Evolutionary conservation across 2,113 vertebrate species (phyloP), one percentile per base, ranked within the genome.

Genomic region (Cricetomys ansorgei): DNA sequence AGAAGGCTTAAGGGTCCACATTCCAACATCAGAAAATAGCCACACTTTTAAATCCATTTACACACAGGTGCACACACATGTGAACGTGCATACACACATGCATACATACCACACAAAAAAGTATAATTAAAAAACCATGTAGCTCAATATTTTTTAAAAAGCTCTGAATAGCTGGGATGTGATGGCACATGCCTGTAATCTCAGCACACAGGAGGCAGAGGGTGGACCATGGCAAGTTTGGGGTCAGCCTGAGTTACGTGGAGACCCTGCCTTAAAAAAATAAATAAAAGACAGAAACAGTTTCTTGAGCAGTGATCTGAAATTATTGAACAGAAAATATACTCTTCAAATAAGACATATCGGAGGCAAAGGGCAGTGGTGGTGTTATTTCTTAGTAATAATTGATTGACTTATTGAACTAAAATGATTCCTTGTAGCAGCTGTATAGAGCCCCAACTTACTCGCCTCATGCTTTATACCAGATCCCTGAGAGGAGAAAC

Each of bases 301-400:
- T 65, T 62, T n/a, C 40, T 65, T 62, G 62, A 70, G n/a, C 27
- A 48, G 43, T 72, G 3, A 91, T 96, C 83, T 73, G 15, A 87
- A 96, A 84, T 86, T 93, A 34, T 62, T 27, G 57, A 75, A 76
- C 59, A 75, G 73, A 83, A 95, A 57, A 69, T 77, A 25, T 80
- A 21, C 27, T 96, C 55, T 88, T 76, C 59, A 73, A 79, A n/a
- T 65, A 87, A 62, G 48, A 25, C 88, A 19, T 37, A 21, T 92
- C 86, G 86, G 76, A 40, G 77, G 43, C 59, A 13, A 69, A 93
- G 75, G 34, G 45, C 57, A 73, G 53, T 69, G 43, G 9, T 29
- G 9, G 80, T 27, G 34, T 89, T 43, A 17, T 45, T 73, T 91
- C 50, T 59, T 85, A 48, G 62, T 73, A 65, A 59, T 50, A 48